Base-by-base conservation (phyloP, 2,888 invertebrate genomes). In the Heliconius ismenius region DNA sequence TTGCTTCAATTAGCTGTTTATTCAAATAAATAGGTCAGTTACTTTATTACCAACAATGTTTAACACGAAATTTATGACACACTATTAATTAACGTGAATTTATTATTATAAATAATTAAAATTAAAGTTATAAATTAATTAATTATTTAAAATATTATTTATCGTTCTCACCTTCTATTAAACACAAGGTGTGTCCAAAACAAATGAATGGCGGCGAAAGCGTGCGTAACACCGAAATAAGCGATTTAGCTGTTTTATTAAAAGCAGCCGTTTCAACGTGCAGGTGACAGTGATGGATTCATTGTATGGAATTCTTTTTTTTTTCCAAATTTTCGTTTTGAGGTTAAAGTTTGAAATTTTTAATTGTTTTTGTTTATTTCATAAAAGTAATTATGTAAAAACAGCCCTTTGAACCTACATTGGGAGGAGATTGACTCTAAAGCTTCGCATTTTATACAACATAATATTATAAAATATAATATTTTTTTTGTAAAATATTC, bases 251-350 rank as follows among this genome's bases (percentile, higher is more conserved):
- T 43, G 73, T 80, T 81, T 81, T 81, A 81, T 79, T 81, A 80
- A 81, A 79, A 77, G 73, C 78, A 36, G 62, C 39, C 74, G 70
- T 68, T 68, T 70, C 70, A 79, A 75, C 74, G 74, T 82, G 82
- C 79, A 80, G 80, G 80, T 80, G 82, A 81, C 82, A 80, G 77
- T 82, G 82, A 82, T 81, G 81, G 80, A 82, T 82, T 81, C 76
- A 80, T 81, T 80, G 76, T 79, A 76, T 76, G 77, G 68, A 74
- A 65, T 79, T 78, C 49, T n/a, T 73, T 28, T 18, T 21, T 11
- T 26, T 24, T 79, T 78, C 49, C 21, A 24, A 49, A 28, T 18
- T n/a, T 13, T 26, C 4, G 28, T 28, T 28, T 28, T 28, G 26
- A 39, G 39, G n/a, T 39, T 63, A 21, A 49, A 73, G 21, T 73